Evolutionary conservation across 2,797 vertebrate genomes (phyloP).

Genomic region (Dermochelys coriacea): DNA sequence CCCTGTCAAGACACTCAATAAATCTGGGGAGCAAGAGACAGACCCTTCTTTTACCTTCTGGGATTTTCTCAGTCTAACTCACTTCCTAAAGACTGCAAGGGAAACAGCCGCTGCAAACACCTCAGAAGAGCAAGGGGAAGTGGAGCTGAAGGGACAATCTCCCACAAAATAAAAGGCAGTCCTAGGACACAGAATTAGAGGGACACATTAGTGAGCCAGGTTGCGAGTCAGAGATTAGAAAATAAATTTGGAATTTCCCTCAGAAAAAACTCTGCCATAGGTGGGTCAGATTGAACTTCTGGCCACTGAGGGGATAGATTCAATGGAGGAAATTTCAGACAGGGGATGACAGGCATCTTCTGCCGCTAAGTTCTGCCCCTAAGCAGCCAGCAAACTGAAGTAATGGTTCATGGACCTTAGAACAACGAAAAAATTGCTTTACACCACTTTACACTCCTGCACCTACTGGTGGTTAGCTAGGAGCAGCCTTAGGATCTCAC

Average conservation of each 20-base stretch:
- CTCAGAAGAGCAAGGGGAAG: slow-evolving; percentile 8
- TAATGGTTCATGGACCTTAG: background rate
- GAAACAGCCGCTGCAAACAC: background rate
- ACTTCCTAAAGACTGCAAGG: slow-evolving; percentile 45
- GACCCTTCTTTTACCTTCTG: slow-evolving; percentile 44
- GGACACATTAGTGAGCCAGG: slow-evolving; percentile 44
- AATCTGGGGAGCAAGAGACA: slow-evolving; percentile 50
- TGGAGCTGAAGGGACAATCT: slow-evolving; percentile 42
- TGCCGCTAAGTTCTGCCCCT: slow-evolving; percentile 4
- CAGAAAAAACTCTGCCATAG: slow-evolving; percentile 44
- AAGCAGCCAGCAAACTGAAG: background rate
- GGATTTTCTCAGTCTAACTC: slow-evolving; percentile 67
- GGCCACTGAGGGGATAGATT: slow-evolving; percentile 45
- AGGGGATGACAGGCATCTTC: background rate
- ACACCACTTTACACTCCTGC: background rate
- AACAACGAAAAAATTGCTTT: background rate
- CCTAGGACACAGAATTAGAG: slow-evolving; percentile 62
- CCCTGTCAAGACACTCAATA: slow-evolving; percentile 33
- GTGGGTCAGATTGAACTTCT: slow-evolving; percentile 50
- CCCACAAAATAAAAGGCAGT: slow-evolving; percentile 62
- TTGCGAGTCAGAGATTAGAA: slow-evolving; percentile 70
- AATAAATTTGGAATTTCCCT: slow-evolving; percentile 68
- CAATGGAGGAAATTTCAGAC: slow-evolving; percentile 55
- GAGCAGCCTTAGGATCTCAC: slow-evolving; percentile 35
- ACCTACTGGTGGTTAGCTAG: slow-evolving; percentile 11